phyloP scores from a whole-genome alignment of 2,888 invertebrate genomes.

The Linnaemya tessellans region DNA sequence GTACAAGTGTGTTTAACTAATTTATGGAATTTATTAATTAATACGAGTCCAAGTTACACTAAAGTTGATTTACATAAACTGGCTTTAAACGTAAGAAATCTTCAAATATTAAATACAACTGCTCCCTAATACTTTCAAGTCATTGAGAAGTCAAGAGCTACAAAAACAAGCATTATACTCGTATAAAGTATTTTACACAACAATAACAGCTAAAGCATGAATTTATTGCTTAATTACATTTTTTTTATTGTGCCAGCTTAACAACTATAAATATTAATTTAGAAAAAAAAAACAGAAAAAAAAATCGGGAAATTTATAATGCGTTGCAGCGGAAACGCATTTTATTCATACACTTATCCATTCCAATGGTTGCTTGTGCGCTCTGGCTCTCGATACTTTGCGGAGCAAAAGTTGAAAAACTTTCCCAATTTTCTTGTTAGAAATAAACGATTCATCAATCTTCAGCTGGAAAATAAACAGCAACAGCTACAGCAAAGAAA shows the following conservation, averaged over 20 bases:
- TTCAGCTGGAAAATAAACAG: constrained; percentile 18
- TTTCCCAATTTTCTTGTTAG: constrained; percentile 20
- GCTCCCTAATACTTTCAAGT: constrained; percentile 3
- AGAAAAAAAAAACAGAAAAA: background rate
- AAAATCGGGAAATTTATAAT: constrained; percentile 44
- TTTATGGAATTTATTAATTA: constrained; percentile 44
- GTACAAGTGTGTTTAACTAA: background rate
- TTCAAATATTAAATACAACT: background rate
- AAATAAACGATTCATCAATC: constrained; percentile 48
- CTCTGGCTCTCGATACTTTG: background rate
- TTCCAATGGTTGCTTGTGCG: background rate
- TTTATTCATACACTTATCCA: constrained; percentile 48
- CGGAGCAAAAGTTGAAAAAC: constrained; percentile 11
- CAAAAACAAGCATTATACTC: background rate
- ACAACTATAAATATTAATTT: constrained; percentile 42
- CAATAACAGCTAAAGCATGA: background rate
- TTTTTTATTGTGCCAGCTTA: background rate
- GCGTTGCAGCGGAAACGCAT: constrained; percentile 63
- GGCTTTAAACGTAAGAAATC: background rate
- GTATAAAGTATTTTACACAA: background rate
- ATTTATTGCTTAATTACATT: constrained; percentile 41
- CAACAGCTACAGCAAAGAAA: background rate
- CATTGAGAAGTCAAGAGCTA: background rate
- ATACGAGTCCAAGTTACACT: constrained; percentile 4
- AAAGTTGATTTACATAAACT: constrained; percentile 6